Base-by-base conservation (phyloP, 1,140 invertebrate species). In the Macrobrachium nipponense region DNA sequence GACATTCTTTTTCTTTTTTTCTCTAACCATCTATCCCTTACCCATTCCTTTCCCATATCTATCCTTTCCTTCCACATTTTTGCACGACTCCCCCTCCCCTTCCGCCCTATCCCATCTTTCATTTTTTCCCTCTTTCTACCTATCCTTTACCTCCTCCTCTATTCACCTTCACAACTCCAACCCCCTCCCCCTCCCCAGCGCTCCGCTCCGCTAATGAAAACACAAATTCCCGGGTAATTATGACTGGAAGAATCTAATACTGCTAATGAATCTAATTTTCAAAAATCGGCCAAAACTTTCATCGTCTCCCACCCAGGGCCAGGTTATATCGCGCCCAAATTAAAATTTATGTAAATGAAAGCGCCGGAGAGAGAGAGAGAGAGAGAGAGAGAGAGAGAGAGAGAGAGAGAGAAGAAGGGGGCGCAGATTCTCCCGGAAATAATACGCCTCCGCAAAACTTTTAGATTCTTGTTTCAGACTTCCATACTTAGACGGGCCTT, bases 211-310 rank as follows among this genome's bases (percentile, higher is more conserved):
- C 82, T 85, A 85, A 85, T 85, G 82, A 85, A 76, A 85, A 85
- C 76, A 85, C 82, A 85, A 85, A 85, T 79, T 58, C 82, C 36
- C 75, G 75, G 82, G 75, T 85, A 77, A 85, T 85, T 85, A 85
- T 79, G 75, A 78, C 36, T 75, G 70, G 75, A 79, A 78, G 75
- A 85, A 85, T 85, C 82, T 85, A 85, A 85, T 85, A 85, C 82
- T 78, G 64, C 75, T 85, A 85, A 85, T 85, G 82, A 85, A 85
- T 85, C 82, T 85, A 85, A 85, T 85, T 85, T 66, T 85, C 68
- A 61, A 83, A 85, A 85, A 85, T 59, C 51, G 62, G 76, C 44
- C 23, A 20, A 80, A 82, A 82, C 70, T 82, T 82, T 68, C 81
- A 20, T 82, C 70, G 18, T 20, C 58, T 36, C 58, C 43, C 60